Base-by-base conservation (phyloP, 2,113 vertebrate species). In the Dromas ardeola region DNA sequence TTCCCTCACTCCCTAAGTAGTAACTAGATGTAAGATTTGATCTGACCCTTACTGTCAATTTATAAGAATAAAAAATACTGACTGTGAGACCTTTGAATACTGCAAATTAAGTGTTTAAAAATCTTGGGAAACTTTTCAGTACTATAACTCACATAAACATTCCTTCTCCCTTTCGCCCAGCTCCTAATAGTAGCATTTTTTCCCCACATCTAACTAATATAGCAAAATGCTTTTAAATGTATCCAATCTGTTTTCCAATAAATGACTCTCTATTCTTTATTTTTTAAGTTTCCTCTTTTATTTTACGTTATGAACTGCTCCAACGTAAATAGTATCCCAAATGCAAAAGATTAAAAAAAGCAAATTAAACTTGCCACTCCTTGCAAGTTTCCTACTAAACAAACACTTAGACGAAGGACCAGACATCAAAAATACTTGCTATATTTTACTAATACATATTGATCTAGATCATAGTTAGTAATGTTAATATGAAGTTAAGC, bases 351-450 rank as follows among this genome's bases (percentile, higher is more conserved):
- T 9, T 65, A 32, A 45, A 74, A 90, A 90, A 70, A 18, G 3
- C 9, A 80, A 77, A 86, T 83, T 55, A 52, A 0, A 0, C 27
- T 77, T 7, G 0, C 6, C 0, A 4, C 2, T 61, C 18, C n/a
- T 40, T 67, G 5, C 29, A 73, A 17, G 4, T 67, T 81, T 73
- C 74, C 58, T 52, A 15, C 50, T 53, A 42, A 58, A 50, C 22
- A 65, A 70, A 50, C 34, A 45, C 11, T 67, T 32, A 82, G 50
- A 55, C 0, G 2, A 81, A 72, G 25, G 45, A 65, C 6, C 38
- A 65, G 47, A 55, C 11, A 10, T 78, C 69, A 84, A 30, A 91
- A 67, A 25, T 38, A 73, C 55, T 34, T 62, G 23, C 40, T 74
- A 2, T 45, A 50, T 85, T 91, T 70, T 49, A 78, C 66, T 45